Evolutionary conservation across 2,113 vertebrate species (phyloP).

Genomic region (Percina caprodes): DNA sequence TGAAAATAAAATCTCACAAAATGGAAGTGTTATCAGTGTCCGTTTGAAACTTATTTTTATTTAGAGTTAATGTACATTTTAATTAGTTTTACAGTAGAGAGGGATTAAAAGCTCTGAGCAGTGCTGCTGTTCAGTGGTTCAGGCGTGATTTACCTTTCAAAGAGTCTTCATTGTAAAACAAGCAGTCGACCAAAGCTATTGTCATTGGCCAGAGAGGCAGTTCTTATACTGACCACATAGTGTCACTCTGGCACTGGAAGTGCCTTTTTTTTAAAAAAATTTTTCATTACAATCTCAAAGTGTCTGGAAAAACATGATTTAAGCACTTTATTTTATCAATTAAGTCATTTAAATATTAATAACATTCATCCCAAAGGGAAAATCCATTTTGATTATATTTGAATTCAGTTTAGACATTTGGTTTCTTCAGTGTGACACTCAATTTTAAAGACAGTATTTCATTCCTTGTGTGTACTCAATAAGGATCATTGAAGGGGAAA

Average conservation of each 20-base stretch:
- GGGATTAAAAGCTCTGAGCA: neutral
- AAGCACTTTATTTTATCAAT: neutral
- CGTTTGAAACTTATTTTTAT: slow-evolving; percentile 21
- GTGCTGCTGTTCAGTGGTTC: neutral
- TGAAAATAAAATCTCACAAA: slow-evolving; percentile 87
- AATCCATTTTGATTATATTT: neutral
- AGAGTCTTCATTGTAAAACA: neutral
- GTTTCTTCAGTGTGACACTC: neutral
- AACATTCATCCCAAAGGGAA: neutral
- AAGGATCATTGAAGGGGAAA: slow-evolving; percentile 82
- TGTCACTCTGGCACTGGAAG: slow-evolving; percentile 33
- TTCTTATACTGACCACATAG: slow-evolving; percentile 43
- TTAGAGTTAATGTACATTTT: neutral
- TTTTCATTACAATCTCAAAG: neutral
- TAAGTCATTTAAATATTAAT: neutral
- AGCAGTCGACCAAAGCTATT: neutral
- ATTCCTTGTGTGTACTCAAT: slow-evolving; percentile 44
- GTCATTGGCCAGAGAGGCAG: neutral
- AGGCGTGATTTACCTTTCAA: neutral
- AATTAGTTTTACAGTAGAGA: neutral
- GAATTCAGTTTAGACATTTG: neutral
- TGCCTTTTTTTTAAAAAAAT: too few relatives aligned
- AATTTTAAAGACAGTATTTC: neutral
- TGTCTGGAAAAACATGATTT: neutral
- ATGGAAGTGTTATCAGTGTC: slow-evolving; percentile 61